Conservation (phyloP, 2,113 vertebrate species). For the Callospermophilus lateralis region DNA sequence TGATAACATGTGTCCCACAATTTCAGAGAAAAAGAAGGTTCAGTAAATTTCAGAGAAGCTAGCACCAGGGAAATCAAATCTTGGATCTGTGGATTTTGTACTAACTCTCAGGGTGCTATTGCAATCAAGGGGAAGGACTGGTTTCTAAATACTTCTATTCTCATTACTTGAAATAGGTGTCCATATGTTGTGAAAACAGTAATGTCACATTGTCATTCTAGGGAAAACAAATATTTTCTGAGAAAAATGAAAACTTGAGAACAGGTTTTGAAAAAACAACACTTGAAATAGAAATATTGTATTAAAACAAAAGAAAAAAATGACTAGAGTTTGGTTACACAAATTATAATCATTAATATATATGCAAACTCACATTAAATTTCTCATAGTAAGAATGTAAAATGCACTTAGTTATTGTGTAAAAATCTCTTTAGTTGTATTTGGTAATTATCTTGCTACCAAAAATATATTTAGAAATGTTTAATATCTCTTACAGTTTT, state of each 20-base stretch:
- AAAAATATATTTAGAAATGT: not conserved
- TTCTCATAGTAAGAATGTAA: not conserved
- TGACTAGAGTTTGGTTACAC: not conserved
- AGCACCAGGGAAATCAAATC: not conserved
- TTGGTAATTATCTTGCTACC: not conserved
- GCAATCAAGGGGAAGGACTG: not conserved
- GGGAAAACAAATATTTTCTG: not conserved
- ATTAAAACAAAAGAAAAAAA: not conserved
- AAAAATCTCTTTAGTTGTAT: not conserved
- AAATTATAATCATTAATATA: not conserved
- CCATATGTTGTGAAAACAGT: not conserved
- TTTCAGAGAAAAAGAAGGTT: not conserved
- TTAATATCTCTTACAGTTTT: not conserved
- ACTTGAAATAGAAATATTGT: constrained; percentile 1
- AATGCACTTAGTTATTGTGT: not conserved
- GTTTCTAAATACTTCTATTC: not conserved
- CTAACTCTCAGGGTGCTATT: not conserved
- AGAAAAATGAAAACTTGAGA: not conserved
- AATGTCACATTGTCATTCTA: not conserved
- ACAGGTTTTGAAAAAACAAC: not conserved
- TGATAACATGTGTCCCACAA: not conserved
- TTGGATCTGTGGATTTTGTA: not conserved
- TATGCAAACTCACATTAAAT: not conserved
- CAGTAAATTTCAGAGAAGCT: not conserved
- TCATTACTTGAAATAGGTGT: not conserved